Evolutionary conservation across 2,113 vertebrate species (phyloP).

Genomic region (Chamaea fasciata): DNA sequence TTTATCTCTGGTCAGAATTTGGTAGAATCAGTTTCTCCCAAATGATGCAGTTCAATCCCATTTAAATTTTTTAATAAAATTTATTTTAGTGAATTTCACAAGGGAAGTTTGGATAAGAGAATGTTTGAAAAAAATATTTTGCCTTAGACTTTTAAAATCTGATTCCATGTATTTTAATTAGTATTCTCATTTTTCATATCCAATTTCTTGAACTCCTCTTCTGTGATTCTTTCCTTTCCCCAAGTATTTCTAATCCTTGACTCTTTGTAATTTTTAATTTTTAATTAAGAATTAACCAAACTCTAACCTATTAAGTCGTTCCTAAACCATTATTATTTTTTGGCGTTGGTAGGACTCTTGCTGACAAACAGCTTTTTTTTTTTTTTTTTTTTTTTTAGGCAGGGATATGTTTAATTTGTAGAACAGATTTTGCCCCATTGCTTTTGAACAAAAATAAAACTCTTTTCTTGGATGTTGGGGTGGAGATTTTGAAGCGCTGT

Average conservation of each 20-base stretch:
- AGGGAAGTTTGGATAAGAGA: not conserved
- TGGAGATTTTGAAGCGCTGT: not conserved
- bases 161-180: not conserved
- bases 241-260: not conserved
- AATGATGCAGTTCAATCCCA: not conserved
- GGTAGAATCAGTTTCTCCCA: not conserved
- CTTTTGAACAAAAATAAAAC: not conserved
- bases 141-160: not conserved
- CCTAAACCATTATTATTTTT: not conserved
- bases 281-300: not conserved
- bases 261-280: not conserved
- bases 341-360: not conserved
- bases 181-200: not conserved
- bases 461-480: not conserved
- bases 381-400: fast-evolving
- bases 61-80: not conserved
- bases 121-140: not conserved
- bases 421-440: not conserved
- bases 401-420: not conserved
- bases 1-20: not conserved
- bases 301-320: not conserved
- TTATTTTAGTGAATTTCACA: not conserved
- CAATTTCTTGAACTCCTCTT: not conserved
- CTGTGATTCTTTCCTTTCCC: not conserved
- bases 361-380: not conserved